phyloP scores from a whole-genome alignment of 2,113 vertebrate genomes.

The Pandion haliaetus region DNA sequence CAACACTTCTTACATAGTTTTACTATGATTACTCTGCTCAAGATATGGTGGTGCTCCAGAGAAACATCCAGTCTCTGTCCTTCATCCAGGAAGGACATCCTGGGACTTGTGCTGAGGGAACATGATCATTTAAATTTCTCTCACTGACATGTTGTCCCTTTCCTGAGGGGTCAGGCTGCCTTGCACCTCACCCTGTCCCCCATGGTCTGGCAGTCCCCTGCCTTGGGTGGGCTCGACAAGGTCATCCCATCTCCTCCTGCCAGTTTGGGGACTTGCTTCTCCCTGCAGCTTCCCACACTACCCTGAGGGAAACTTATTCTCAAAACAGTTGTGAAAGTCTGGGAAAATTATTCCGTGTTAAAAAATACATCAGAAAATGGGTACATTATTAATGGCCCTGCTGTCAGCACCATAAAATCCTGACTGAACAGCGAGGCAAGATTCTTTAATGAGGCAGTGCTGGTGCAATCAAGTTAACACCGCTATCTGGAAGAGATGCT shows the following conservation, averaged over 20 bases:
- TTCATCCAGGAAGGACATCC: background rate
- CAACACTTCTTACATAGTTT: background rate
- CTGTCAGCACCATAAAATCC: background rate
- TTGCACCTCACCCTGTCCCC: background rate
- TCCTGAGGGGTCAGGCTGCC: background rate
- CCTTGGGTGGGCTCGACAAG: background rate
- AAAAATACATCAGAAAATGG: slow-evolving; percentile 4
- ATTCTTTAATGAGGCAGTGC: background rate
- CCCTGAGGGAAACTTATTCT: accelerated
- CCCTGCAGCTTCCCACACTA: background rate
- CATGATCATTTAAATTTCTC: accelerated
- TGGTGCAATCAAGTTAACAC: background rate
- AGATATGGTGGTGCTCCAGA: background rate
- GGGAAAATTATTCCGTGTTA: background rate
- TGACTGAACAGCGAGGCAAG: background rate
- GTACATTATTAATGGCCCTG: background rate
- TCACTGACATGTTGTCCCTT: background rate
- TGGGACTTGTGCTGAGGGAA: background rate
- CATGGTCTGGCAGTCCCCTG: background rate
- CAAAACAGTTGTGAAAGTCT: background rate
- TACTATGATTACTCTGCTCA: background rate
- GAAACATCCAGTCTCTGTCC: background rate
- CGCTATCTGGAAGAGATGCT: background rate
- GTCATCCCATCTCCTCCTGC: background rate
- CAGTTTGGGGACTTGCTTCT: background rate